These are phyloP conservation scores for Phycodurus eques DNA, from an alignment of 2,113 vertebrate species.

Conservation along the genomic window DNA sequence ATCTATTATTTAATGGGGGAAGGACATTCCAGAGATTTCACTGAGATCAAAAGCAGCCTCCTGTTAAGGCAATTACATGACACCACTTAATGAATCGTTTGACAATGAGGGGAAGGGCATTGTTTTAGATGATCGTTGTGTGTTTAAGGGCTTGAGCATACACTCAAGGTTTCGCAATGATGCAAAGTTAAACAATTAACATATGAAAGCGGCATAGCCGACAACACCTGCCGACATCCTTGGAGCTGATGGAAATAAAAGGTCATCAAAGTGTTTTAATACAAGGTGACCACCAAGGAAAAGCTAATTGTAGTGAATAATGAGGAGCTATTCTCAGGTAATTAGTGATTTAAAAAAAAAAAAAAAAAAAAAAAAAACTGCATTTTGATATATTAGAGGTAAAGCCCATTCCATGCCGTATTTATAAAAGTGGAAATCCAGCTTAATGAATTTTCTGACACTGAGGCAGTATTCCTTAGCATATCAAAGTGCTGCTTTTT, in stretches of 20 bases:
- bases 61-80: conserved; percentile 68
- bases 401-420: conserved; percentile 38
- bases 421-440: conserved; percentile 49
- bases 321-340: conserved; percentile 58
- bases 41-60: conserved; percentile 58
- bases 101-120: conserved; percentile 76
- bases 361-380: conserved; percentile 33
- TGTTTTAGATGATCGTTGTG: conserved; percentile 69
- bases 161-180: conserved; percentile 68
- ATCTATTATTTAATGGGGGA: conserved; percentile 40
- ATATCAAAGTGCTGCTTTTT: conserved; percentile 49
- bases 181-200: conserved; percentile 67
- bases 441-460: conserved; percentile 43
- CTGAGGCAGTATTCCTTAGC: conserved; percentile 47
- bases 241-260: conserved; percentile 71
- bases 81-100: conserved; percentile 72
- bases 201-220: conserved; percentile 69
- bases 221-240: conserved; percentile 74
- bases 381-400: conserved; percentile 58
- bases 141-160: conserved; percentile 57
- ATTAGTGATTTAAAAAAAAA: conserved; percentile 56
- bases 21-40: conserved; percentile 48
- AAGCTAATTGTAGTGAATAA: conserved; percentile 71
- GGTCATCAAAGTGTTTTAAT: conserved; percentile 72
- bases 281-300: conserved; percentile 70